Evolutionary conservation across 2,113 vertebrate genomes (phyloP).

Genomic region (Gymnarchus niloticus): DNA sequence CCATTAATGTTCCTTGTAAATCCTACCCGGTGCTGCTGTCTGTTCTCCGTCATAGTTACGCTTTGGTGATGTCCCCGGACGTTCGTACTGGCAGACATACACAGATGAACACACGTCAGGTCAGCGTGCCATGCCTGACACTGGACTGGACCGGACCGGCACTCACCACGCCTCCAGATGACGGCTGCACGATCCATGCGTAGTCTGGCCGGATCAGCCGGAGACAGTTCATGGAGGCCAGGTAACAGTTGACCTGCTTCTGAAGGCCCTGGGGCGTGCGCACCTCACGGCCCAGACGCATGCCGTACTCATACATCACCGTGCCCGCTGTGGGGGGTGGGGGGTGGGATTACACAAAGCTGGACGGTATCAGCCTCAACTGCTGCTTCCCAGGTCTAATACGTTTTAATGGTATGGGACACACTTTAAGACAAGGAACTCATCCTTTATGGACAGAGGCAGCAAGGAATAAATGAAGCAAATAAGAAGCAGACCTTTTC

Average conservation of each 20-base stretch:
- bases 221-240: conserved; percentile 86
- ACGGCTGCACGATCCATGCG: conserved; percentile 90
- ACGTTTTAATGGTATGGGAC: background rate
- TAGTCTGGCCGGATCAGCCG: conserved; percentile 86
- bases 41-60: conserved; percentile 86
- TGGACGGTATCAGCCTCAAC: background rate
- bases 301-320: conserved; percentile 93
- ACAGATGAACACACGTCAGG: background rate
- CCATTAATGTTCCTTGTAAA: too few species aligned
- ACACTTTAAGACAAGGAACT: background rate
- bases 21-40: too few species aligned
- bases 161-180: conserved; percentile 70
- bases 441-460: background rate
- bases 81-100: conserved; percentile 69
- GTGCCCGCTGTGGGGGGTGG: conserved; percentile 65
- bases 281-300: conserved; percentile 86
- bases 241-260: conserved; percentile 89
- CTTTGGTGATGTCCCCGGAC: conserved; percentile 83
- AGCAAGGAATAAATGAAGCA: background rate
- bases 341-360: background rate
- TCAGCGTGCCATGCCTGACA: background rate
- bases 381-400: background rate
- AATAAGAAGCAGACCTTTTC: conserved; percentile 73
- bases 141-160: conserved; percentile 1
- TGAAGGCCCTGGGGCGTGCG: conserved; percentile 77